phyloP scores from a whole-genome alignment of 1,140 invertebrate species.

The Zaprionus vittiger region DNA sequence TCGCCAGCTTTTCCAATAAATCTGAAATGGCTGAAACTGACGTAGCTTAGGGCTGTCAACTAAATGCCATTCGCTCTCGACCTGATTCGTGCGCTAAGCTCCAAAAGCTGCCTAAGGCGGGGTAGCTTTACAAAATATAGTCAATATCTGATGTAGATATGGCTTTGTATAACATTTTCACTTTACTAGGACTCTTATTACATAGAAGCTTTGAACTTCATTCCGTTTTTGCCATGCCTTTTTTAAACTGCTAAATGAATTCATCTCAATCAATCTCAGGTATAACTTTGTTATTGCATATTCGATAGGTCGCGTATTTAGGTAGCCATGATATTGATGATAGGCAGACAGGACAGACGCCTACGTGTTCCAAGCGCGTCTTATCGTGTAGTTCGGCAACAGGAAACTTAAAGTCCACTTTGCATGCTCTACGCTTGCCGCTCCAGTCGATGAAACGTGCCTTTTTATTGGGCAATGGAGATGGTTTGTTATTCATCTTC shows the following conservation, averaged over 20 bases:
- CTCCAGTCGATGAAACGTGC: slow-evolving; percentile 19
- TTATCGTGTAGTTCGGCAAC: slow-evolving; percentile 16
- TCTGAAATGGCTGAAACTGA: slow-evolving; percentile 50
- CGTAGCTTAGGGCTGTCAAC: slow-evolving; percentile 38
- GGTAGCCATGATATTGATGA: slow-evolving; percentile 56
- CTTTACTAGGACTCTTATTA: background rate
- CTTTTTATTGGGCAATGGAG: slow-evolving; percentile 5
- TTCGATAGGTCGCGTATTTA: slow-evolving; percentile 45
- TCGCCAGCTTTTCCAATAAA: slow-evolving; percentile 56
- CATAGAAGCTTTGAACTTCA: background rate
- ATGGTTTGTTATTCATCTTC: background rate
- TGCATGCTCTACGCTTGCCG: background rate
- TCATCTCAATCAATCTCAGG: slow-evolving; percentile 4
- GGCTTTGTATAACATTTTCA: background rate
- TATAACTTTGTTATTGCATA: slow-evolving; percentile 29
- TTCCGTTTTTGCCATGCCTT: background rate
- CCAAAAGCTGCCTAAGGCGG: background rate
- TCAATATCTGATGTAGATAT: background rate
- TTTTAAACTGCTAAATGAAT: background rate
- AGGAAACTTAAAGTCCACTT: slow-evolving; percentile 23
- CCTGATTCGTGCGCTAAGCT: slow-evolving; percentile 15
- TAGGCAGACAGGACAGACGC: slow-evolving; percentile 63
- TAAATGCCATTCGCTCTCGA: slow-evolving; percentile 34
- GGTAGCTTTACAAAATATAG: background rate
- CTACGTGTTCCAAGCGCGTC: slow-evolving; percentile 49